Percentiles rank a stretch among this genome's conserved stretches.
Conservation (phyloP, 1,140 invertebrate species). For the Aphidius ervi region DNA sequence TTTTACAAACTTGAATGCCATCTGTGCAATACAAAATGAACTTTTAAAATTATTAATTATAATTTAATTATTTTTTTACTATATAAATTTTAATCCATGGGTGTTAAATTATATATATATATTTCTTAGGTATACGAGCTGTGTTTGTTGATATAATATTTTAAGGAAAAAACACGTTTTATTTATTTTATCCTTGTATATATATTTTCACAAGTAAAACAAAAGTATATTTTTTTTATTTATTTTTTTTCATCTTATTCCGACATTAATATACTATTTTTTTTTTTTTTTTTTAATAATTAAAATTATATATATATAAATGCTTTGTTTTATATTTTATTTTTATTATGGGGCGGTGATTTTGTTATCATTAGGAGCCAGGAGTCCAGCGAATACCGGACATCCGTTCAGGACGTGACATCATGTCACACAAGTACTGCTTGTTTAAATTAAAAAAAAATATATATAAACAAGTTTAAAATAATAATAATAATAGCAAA, state of each 20-base stretch:
- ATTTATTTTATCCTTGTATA: too few species aligned
- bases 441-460: too few species aligned
- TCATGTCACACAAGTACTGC: not conserved
- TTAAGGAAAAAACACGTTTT: too few species aligned
- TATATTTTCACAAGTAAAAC: too few species aligned
- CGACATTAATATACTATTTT: too few species aligned
- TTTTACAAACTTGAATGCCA: constrained; percentile 43
- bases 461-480: too few species aligned
- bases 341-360: constrained; percentile 18
- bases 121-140: too few species aligned
- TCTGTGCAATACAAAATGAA: constrained; percentile 36
- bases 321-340: not conserved
- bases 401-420: constrained; percentile 6
- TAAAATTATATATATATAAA: not conserved
- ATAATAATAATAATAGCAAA: too few species aligned
- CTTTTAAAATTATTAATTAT: constrained; percentile 18
- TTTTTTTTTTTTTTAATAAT: too few species aligned
- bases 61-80: not conserved
- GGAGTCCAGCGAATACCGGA: constrained; percentile 36
- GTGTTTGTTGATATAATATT: too few species aligned
- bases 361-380: constrained; percentile 40
- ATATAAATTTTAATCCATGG: not conserved
- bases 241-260: too few species aligned
- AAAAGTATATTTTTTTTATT: too few species aligned
- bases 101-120: not conserved